These are phyloP conservation scores for Chrysodeixis includens DNA, from an alignment of 2,888 invertebrate species.

Conservation along the genomic window DNA sequence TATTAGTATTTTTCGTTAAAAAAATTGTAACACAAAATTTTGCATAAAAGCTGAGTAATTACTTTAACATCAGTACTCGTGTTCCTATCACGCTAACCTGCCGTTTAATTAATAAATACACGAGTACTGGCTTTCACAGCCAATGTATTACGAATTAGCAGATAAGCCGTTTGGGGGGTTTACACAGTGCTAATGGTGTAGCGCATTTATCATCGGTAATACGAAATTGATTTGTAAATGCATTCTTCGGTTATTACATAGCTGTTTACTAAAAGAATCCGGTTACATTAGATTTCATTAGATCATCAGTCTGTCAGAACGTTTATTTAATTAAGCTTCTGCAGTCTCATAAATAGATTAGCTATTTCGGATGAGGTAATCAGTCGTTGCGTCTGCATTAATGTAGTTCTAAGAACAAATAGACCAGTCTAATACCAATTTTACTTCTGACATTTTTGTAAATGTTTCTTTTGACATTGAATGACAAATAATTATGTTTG, in stretches of 20 bases:
- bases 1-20: neutral
- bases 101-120: conserved; percentile 57
- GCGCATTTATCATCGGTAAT: neutral
- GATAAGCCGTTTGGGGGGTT: conserved; percentile 37
- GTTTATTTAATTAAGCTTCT: conserved; percentile 1
- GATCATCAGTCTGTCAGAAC: neutral
- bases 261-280: neutral
- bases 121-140: conserved; percentile 31
- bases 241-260: neutral
- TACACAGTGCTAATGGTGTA: conserved; percentile 28
- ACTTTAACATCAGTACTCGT: conserved; percentile 29
- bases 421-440: no score
- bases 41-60: conserved; percentile 29
- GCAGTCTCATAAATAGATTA: neutral
- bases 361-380: no score
- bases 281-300: neutral
- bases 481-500: conserved; percentile 25
- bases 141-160: conserved; percentile 43
- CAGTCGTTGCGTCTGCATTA: neutral
- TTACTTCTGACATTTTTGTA: neutral
- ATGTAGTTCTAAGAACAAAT: neutral
- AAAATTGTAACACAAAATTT: neutral
- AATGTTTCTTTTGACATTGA: neutral
- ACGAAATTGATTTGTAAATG: neutral
- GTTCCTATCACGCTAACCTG: conserved; percentile 54